Conservation (phyloP, 2,113 vertebrate genomes). For the Xiphophorus hellerii region DNA sequence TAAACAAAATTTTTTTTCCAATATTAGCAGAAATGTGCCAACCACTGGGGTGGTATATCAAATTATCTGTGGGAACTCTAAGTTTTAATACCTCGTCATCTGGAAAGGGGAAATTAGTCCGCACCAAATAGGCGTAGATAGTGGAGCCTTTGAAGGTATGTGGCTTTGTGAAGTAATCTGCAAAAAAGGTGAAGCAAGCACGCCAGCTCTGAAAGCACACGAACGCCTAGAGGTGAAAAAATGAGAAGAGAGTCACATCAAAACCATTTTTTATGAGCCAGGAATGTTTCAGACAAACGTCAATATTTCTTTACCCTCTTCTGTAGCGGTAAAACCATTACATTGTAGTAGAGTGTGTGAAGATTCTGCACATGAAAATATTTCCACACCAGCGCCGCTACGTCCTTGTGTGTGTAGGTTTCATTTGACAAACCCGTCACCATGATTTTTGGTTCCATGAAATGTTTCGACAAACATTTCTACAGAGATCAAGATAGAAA, state of each 20-base stretch:
- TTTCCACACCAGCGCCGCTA: neutral
- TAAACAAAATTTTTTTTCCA: too few species aligned
- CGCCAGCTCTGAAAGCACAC: slow-evolving; percentile 12
- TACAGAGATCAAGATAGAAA: neutral
- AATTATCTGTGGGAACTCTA: neutral
- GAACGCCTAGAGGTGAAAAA: slow-evolving; percentile 34
- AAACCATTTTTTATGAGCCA: neutral
- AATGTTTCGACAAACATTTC: neutral
- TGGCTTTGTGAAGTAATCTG: neutral
- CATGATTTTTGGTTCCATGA: slow-evolving; percentile 24
- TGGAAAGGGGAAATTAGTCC: neutral
- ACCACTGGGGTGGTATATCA: too few species aligned
- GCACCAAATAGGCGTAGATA: neutral
- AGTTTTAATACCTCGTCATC: slow-evolving; percentile 7
- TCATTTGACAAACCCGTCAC: slow-evolving; percentile 41
- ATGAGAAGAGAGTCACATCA: neutral
- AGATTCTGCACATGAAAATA: slow-evolving; percentile 6
- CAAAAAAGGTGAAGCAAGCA: neutral
- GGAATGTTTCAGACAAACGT: neutral
- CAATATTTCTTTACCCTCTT: slow-evolving; percentile 39
- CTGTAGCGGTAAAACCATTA: slow-evolving; percentile 36
- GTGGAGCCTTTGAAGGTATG: rapidly evolving
- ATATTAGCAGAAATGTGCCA: too few species aligned
- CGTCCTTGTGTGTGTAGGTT: slow-evolving; percentile 18
- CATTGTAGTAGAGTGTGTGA: slow-evolving; percentile 7